Conservation (phyloP, 2,797 vertebrate genomes). For the Ispidina lecontei region DNA sequence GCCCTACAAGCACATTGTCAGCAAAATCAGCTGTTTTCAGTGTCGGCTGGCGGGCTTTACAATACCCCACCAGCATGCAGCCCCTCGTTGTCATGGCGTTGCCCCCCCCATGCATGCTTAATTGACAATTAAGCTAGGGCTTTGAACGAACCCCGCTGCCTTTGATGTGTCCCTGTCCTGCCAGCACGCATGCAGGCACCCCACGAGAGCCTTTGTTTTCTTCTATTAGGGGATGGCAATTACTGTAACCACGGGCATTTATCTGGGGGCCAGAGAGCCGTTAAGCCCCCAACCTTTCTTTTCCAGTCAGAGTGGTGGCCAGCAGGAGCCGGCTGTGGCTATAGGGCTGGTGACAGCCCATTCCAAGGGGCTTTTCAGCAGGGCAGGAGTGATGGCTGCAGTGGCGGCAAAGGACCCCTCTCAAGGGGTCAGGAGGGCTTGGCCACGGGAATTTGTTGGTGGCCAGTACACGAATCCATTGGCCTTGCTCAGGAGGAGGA, state of each 20-base stretch:
- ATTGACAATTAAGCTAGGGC: conserved; percentile 96
- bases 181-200: conserved; percentile 83
- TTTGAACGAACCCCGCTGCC: conserved; percentile 82
- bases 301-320: conserved; percentile 79
- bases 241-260: conserved; percentile 92
- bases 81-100: conserved; percentile 91
- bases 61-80: conserved; percentile 89
- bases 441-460: conserved; percentile 78
- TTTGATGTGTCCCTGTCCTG: conserved; percentile 90
- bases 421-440: conserved; percentile 82
- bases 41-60: conserved; percentile 83
- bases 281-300: conserved; percentile 81
- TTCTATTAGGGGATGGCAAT: conserved; percentile 90
- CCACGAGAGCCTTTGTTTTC: conserved; percentile 89
- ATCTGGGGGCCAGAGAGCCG: conserved; percentile 85
- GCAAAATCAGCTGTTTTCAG: conserved; percentile 98
- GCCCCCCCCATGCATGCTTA: conserved; percentile 95
- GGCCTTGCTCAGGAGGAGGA: background rate
- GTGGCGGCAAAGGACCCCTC: conserved; percentile 81
- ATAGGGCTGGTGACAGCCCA: conserved; percentile 81
- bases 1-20: conserved; percentile 88
- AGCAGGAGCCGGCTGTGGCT: conserved; percentile 89
- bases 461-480: accelerated
- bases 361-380: conserved; percentile 81
- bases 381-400: conserved; percentile 89